phyloP scores from a whole-genome alignment of 2,888 invertebrate species.

The Melolontha melolontha region DNA sequence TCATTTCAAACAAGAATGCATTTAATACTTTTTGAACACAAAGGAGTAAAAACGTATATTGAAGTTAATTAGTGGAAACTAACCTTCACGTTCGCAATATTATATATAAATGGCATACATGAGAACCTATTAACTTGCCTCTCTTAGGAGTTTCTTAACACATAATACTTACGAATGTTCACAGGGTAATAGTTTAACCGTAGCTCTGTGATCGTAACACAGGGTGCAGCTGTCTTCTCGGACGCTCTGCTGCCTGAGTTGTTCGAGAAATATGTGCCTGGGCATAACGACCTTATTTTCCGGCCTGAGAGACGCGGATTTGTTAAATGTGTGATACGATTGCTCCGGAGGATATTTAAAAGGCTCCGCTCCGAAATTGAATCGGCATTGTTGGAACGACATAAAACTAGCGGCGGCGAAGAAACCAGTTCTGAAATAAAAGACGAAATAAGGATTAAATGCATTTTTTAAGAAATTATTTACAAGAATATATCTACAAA shows the following conservation, averaged over 20 bases:
- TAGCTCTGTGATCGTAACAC: constrained; percentile 85
- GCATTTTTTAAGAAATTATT: constrained; percentile 20
- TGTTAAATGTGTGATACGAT: constrained; percentile 80
- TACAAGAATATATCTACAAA: too few relatives aligned
- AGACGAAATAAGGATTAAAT: constrained; percentile 27
- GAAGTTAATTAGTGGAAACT: too few relatives aligned
- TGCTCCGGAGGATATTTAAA: constrained; percentile 83
- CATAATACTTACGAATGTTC: constrained; percentile 77
- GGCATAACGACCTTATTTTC: constrained; percentile 86
- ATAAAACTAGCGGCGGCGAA: constrained; percentile 97
- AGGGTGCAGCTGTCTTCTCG: constrained; percentile 88
- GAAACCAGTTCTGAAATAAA: constrained; percentile 79
- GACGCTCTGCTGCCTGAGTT: constrained; percentile 78
- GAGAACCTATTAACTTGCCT: too few relatives aligned
- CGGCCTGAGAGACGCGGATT: constrained; percentile 78
- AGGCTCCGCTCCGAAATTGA: constrained; percentile 88
- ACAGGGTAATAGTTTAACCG: constrained; percentile 83
- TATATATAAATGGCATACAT: too few relatives aligned
- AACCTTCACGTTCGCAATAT: too few relatives aligned
- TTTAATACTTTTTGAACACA: too few relatives aligned
- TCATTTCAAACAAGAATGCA: too few relatives aligned
- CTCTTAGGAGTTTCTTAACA: neutral
- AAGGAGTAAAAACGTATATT: too few relatives aligned
- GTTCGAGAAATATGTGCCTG: constrained; percentile 81
- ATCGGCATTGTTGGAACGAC: constrained; percentile 95